phyloP scores from a whole-genome alignment of 2,888 invertebrate species.

The Caenorhabditis macrosperma region DNA sequence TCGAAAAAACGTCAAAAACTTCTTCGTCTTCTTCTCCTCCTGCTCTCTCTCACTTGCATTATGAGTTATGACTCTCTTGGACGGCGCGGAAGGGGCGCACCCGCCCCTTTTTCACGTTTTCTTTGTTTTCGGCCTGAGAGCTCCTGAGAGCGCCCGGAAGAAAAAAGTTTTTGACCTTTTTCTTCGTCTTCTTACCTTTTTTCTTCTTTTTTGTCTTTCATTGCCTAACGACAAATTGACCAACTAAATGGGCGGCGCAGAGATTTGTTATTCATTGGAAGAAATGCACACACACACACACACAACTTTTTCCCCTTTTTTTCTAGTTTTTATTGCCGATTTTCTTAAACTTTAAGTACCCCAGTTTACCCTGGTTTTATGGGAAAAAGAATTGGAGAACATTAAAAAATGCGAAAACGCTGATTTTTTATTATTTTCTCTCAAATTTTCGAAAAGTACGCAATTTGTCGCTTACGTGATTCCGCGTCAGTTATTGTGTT shows the following conservation, averaged over 20 bases:
- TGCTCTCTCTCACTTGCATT: slow-evolving; percentile 11
- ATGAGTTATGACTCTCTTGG: slow-evolving; percentile 49
- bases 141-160: no score
- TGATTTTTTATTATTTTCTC: no score
- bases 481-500: no score
- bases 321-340: background rate
- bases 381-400: no score
- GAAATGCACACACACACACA: background rate
- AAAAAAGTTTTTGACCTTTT: slow-evolving; percentile 17
- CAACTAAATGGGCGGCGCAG: no score
- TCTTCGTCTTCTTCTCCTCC: slow-evolving; percentile 7
- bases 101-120: slow-evolving; percentile 14
- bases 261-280: no score
- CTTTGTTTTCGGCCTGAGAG: slow-evolving; percentile 40
- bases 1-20: slow-evolving; percentile 43
- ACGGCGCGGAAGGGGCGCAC: no score
- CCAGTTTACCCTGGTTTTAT: no score
- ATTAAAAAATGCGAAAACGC: no score
- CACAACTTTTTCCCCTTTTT: background rate
- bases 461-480: no score
- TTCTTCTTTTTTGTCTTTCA: background rate
- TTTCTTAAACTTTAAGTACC: background rate
- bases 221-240: no score
- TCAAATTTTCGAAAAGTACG: no score
- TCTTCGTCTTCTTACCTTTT: slow-evolving; percentile 17